Conservation (phyloP, 2,113 vertebrate genomes). For the Pterocles gutturalis region DNA sequence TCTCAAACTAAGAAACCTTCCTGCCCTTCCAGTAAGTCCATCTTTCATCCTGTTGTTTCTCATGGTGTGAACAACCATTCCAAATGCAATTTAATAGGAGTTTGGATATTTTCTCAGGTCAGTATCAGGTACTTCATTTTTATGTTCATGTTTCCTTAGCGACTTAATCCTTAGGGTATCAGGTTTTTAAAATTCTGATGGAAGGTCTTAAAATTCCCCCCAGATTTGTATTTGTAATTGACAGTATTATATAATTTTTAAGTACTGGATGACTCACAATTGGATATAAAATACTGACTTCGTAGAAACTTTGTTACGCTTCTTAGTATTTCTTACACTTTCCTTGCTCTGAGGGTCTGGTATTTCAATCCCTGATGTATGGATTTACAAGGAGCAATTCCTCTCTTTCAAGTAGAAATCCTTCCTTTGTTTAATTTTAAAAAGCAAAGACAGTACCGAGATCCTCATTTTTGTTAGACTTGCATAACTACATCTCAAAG, state of each 20-base stretch:
- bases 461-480: not conserved
- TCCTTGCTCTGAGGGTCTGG: not conserved
- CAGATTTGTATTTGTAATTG: not conserved
- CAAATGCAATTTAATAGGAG: not conserved
- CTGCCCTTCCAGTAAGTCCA: not conserved
- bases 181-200: not conserved
- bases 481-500: slow-evolving; percentile 14
- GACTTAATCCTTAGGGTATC: not conserved
- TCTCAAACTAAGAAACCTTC: not conserved
- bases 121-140: not conserved
- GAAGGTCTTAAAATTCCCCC: not conserved
- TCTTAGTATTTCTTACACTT: not conserved
- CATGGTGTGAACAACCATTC: not conserved
- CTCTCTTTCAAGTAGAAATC: not conserved
- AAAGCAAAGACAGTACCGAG: not conserved
- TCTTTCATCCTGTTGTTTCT: not conserved
- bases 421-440: slow-evolving; percentile 27
- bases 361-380: not conserved
- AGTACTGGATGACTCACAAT: not conserved
- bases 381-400: not conserved
- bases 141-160: not conserved
- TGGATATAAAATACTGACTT: not conserved
- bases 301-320: not conserved
- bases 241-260: slow-evolving; percentile 26
- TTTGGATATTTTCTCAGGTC: not conserved